Evolutionary conservation across 1,140 invertebrate genomes (phyloP), one percentile per base, ranked within the genome.

Genomic region (Drosophila yakuba): DNA sequence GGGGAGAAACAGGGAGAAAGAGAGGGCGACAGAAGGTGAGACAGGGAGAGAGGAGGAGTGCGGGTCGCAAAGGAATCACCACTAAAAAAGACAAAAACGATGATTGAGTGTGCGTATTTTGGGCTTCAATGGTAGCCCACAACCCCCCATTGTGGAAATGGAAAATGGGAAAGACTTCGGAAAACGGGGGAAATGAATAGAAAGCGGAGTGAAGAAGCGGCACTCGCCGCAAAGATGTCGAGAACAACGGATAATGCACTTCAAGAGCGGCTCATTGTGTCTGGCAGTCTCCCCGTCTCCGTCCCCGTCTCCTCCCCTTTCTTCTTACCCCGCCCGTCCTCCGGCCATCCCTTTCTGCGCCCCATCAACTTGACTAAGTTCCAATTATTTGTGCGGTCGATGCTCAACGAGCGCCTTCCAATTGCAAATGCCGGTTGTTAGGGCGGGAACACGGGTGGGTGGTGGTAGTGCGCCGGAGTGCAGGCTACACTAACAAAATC

Each of bases 51-150:
- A 11, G 6, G 48, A 11, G 25, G 15, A 35, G 48, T 55, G 36
- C 57, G 63, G 20, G 38, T 39, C 54, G 47, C 52, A 10, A 44
- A 62, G 58, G 69, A 85, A 81, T 78, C 62, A 72, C 67, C 84
- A 89, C 80, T 89, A 89, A 80, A 83, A 80, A 84, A 88, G 80
- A 89, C 80, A 88, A 86, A 89, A 84, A 84, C 80, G 84, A 89
- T 89, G 84, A 88, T 88, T 84, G 84, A 88, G 84, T 89, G 84
- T 88, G 83, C 84, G 83, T 88, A 89, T 89, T 88, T 88, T 74
- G 67, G 83, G 77, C 84, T 80, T 85, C 81, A 84, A 85, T 84
- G 81, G 76, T 80, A 73, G 68, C 66, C 43, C 81, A 60, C 67
- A 71, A 17, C 17, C 17, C 17, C 17, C 17, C 17, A 0, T 17